Conservation (phyloP, 2,888 invertebrate species). For the Cyclophora punctaria region DNA sequence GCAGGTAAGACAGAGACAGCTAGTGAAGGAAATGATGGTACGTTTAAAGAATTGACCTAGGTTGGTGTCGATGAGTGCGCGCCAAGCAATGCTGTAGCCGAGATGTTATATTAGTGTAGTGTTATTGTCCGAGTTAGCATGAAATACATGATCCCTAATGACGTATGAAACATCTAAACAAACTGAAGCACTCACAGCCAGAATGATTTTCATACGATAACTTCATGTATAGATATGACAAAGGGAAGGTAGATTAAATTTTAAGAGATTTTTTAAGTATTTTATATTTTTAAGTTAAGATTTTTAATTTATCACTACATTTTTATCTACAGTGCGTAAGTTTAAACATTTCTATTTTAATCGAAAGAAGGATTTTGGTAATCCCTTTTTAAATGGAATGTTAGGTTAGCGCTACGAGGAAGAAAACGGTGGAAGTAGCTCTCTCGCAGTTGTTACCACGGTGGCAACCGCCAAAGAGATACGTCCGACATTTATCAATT, state of each 20-base stretch:
- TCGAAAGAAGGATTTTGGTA: slow-evolving; percentile 46
- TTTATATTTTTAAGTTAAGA: slow-evolving; percentile 46
- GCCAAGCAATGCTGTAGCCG: slow-evolving; percentile 8
- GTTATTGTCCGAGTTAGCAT: slow-evolving; percentile 53
- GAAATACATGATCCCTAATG: slow-evolving; percentile 28
- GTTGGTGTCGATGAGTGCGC: slow-evolving; percentile 2
- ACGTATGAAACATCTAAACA: slow-evolving; percentile 51
- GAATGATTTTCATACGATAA: slow-evolving; percentile 60
- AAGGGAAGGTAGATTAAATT: slow-evolving; percentile 50
- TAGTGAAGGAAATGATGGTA: slow-evolving; percentile 20
- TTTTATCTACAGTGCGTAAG: slow-evolving; percentile 71
- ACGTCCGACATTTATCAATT: slow-evolving; percentile 26
- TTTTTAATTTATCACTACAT: slow-evolving; percentile 54
- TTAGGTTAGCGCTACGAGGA: slow-evolving; percentile 59
- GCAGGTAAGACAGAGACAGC: slow-evolving; percentile 17
- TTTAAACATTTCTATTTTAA: slow-evolving; percentile 65
- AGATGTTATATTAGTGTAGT: slow-evolving; percentile 13
- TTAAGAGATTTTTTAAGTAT: slow-evolving; percentile 41
- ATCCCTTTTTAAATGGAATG: slow-evolving; percentile 60
- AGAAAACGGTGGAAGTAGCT: neutral
- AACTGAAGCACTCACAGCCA: slow-evolving; percentile 69
- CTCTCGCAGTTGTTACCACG: too few relatives aligned
- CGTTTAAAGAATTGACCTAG: slow-evolving; percentile 47
- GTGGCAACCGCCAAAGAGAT: slow-evolving; percentile 6
- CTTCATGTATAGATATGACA: slow-evolving; percentile 68